Conservation (phyloP, 2,888 invertebrate species). For the Lycia hirtaria region DNA sequence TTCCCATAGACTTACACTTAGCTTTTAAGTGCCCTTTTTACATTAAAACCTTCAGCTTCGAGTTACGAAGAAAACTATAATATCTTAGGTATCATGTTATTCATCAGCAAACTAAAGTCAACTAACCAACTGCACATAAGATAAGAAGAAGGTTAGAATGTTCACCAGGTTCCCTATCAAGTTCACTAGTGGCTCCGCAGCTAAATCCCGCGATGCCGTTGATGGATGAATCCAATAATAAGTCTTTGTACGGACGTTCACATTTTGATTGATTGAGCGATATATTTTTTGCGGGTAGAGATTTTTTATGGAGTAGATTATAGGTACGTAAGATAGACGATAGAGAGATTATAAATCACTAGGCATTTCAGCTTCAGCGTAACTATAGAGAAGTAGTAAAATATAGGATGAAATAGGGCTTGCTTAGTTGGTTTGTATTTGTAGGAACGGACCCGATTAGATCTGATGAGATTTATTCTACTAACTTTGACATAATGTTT, state of each 20-base stretch:
- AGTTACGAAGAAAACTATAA: too few relatives aligned
- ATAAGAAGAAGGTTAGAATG: neutral
- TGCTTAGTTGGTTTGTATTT: too few relatives aligned
- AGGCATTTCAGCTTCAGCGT: neutral
- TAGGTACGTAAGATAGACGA: conserved; percentile 11
- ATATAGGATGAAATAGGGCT: too few relatives aligned
- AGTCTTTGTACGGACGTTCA: conserved; percentile 33
- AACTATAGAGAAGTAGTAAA: too few relatives aligned
- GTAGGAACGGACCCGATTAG: too few relatives aligned
- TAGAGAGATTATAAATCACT: conserved; percentile 1
- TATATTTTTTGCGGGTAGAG: conserved; percentile 27
- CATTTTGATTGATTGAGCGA: conserved; percentile 43
- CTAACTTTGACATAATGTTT: too few relatives aligned
- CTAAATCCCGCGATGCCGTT: conserved; percentile 31
- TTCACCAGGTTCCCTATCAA: neutral
- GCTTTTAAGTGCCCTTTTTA: too few relatives aligned
- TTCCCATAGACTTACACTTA: too few relatives aligned
- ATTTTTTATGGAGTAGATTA: conserved; percentile 29
- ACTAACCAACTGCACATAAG: neutral
- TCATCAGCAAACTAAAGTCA: neutral
- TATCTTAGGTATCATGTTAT: too few relatives aligned
- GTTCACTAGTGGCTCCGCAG: neutral
- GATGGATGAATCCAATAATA: conserved; percentile 46
- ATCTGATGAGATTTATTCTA: too few relatives aligned
- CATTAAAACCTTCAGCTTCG: too few relatives aligned